These are phyloP conservation scores for Sinohyriopsis cumingii DNA, from an alignment of 2,888 invertebrate genomes.

Conservation along the genomic window DNA sequence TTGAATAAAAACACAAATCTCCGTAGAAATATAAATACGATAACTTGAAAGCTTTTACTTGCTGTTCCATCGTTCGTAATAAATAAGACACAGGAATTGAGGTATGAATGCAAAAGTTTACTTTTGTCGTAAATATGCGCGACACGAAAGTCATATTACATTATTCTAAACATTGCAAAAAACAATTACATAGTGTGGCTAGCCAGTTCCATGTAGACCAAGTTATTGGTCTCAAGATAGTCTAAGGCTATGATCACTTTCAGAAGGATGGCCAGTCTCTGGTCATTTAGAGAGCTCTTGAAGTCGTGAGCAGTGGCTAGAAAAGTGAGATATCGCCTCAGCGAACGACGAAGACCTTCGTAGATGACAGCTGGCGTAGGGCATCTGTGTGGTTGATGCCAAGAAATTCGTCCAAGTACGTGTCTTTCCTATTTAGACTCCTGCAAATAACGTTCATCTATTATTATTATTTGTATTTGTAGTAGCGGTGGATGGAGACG, in stretches of 20 bases:
- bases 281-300: background rate
- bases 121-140: too few relatives aligned
- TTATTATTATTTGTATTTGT: background rate
- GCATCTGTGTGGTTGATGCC: conserved; percentile 51
- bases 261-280: conserved; percentile 8
- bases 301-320: background rate
- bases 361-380: conserved; percentile 46
- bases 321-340: conserved; percentile 24
- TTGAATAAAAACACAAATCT: too few relatives aligned
- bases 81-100: too few relatives aligned
- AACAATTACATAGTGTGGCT: background rate
- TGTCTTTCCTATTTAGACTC: conserved; percentile 33
- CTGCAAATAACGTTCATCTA: conserved; percentile 21
- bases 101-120: background rate
- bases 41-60: too few relatives aligned
- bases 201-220: too few relatives aligned
- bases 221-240: too few relatives aligned
- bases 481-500: background rate
- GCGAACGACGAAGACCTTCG: conserved; percentile 36
- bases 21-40: too few relatives aligned
- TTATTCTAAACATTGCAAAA: background rate
- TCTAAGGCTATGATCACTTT: too few relatives aligned
- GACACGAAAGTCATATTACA: background rate
- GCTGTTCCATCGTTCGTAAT: too few relatives aligned
- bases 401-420: conserved; percentile 50